Conservation (phyloP, 1,140 invertebrate species). For the Drosophila varians region DNA sequence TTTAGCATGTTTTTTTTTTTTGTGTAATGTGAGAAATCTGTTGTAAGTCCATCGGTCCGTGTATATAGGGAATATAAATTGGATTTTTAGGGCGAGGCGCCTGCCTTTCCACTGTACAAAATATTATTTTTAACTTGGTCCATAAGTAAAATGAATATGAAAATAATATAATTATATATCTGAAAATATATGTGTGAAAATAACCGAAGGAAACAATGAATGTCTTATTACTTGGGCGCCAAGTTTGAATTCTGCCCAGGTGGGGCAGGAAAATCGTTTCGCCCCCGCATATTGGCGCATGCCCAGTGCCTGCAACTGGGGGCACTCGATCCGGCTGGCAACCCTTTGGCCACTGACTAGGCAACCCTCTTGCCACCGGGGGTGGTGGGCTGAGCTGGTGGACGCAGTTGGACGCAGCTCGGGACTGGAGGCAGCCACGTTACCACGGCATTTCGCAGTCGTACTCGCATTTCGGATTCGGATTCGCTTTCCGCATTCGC, state of each 20-base stretch:
- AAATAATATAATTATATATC: conserved; percentile 36
- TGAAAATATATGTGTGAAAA: conserved; percentile 8
- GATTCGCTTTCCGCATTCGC: not conserved
- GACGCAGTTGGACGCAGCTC: conserved; percentile 44
- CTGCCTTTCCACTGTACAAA: conserved; percentile 55
- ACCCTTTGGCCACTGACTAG: conserved; percentile 14
- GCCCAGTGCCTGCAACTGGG: conserved; percentile 6
- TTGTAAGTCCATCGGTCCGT: conserved; percentile 33
- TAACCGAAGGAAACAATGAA: not conserved
- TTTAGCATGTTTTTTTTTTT: conserved; percentile 54
- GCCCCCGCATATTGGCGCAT: conserved; percentile 18
- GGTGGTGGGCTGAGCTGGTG: conserved; percentile 8
- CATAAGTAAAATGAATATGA: conserved; percentile 33
- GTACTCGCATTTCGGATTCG: not conserved
- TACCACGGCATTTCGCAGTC: conserved; percentile 14
- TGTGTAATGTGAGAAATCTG: conserved; percentile 11
- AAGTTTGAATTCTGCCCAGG: not conserved
- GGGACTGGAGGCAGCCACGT: conserved; percentile 43
- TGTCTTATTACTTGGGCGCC: not conserved
- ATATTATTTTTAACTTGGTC: conserved; percentile 39
- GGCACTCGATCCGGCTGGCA: conserved; percentile 8
- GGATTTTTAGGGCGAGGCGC: conserved; percentile 3
- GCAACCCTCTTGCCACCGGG: conserved; percentile 23
- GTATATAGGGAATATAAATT: conserved; percentile 47
- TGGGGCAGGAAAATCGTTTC: not conserved